These are phyloP conservation scores for Channa maculata DNA, from an alignment of 2,113 vertebrate genomes.

Conservation along the genomic window DNA sequence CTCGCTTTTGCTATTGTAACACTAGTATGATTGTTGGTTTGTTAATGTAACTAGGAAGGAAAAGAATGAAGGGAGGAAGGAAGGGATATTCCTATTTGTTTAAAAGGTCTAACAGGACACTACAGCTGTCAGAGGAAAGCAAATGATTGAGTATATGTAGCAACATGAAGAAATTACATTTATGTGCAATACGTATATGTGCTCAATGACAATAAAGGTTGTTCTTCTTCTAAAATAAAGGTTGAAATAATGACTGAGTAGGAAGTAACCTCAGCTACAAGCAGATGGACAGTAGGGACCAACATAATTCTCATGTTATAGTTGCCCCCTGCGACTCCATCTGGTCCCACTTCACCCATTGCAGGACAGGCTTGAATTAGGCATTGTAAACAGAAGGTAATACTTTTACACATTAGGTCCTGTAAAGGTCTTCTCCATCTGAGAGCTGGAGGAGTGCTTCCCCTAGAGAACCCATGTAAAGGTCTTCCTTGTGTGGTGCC, in stretches of 20 bases:
- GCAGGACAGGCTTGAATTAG: conserved; percentile 27
- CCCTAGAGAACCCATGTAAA: conserved; percentile 49
- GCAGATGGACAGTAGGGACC: neutral
- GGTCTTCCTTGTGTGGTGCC: conserved; percentile 54
- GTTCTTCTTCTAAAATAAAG: neutral
- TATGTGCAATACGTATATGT: too few species aligned
- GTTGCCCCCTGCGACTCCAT: neutral
- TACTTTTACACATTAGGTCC: conserved; percentile 33
- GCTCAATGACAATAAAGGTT: too few species aligned
- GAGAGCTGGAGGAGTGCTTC: conserved; percentile 32
- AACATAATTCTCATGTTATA: neutral
- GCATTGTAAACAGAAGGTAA: conserved; percentile 43
- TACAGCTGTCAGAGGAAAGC: too few species aligned
- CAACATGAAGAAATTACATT: too few species aligned
- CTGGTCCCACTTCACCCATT: neutral
- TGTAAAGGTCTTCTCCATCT: conserved; percentile 53
- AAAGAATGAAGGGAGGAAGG: too few species aligned
- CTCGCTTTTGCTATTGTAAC: too few species aligned
- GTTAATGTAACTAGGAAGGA: too few species aligned
- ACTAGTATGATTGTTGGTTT: too few species aligned
- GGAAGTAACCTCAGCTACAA: neutral
- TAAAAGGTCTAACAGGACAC: too few species aligned
- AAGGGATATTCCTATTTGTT: too few species aligned
- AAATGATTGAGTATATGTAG: too few species aligned
- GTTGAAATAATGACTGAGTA: neutral